Base-by-base conservation (phyloP, 1,140 invertebrate genomes). In the Drosophila watanabei region DNA sequence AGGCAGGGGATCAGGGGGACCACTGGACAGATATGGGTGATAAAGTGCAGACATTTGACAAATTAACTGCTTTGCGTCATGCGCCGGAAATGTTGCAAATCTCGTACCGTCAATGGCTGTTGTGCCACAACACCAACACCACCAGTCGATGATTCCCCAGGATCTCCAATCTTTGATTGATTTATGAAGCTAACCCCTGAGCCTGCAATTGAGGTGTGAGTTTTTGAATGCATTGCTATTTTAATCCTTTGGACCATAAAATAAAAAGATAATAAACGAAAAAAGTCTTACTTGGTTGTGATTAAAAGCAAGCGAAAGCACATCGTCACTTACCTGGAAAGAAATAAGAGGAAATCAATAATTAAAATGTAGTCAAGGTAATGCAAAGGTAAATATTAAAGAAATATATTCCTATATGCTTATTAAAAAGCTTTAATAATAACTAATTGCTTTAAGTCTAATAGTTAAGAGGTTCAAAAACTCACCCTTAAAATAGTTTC, bases 31-130 rank as follows among this genome's bases (percentile, higher is more conserved):
- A 90, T 90, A 90, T 90, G 82, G 71, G 88, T 91, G 87, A 91
- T 91, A 91, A 91, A 91, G 87, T 91, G 87, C 82, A 87, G 88
- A 91, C 87, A 91, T 91, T 91, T 91, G 87, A 91, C 88, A 91
- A 91, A 91, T 91, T 91, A 91, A 91, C 83, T 91, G 88, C 83
- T 91, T 83, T 89, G 85, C 82, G 81, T 62, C 76, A 79, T 89
- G 85, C 82, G 79, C 69, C 85, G 84, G 84, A 84, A 84, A 89
- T 89, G 85, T 77, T 88, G 83, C 64, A 79, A 79, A 78, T 70
- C 79, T 80, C 80, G 71, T 77, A 48, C 60, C 64, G 75, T 88
- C 85, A 82, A 77, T 87, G 60, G 78, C 43, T 48, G 46, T 70
- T 30, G 49, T 75, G 63, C 41, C 32, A 56, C 10, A 11, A 49